Base-by-base conservation (phyloP, 1,140 invertebrate species). In the Hyphantria cunea region DNA sequence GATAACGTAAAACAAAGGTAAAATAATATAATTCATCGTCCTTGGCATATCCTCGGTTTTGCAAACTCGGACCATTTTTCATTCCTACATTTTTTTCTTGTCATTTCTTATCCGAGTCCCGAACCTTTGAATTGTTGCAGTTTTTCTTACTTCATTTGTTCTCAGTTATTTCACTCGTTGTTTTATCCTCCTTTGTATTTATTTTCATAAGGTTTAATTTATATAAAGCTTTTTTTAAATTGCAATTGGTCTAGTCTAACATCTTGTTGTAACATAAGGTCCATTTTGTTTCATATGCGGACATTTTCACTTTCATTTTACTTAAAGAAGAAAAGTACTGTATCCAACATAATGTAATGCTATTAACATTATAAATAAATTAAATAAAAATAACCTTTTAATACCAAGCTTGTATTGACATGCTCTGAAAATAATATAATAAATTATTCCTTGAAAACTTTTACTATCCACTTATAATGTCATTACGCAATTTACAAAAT, bases 11-110 rank as follows among this genome's bases (percentile, higher is more conserved):
- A 51, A 53, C 42, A 56, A 42, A 67, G 53, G 39, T 17, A 41
- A 41, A 25, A 45, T 12, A 15, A 52, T 33, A 62, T 53, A 49
- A 53, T 12, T 52, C 3, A 25, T 34, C 59, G 11, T 6, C 39
- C 41, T 9, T 45, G 49, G 34, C 44, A 47, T 39, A 12, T 55
- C 50, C 37, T 31, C 32, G 34, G 53, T 56, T n/a, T 48, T 25
- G 12, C 58, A 68, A 68, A 68, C 58, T 56, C 62, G 52, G 65
- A 59, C 45, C 62, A 52, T 60, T 64, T 64, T 45, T 64, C 61
- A 56, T 60, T 59, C 55, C 55, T 52, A 39, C 58, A 62, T 25
- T 66, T 61, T 68, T 64, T 68, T 62, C 61, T 62, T 56, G 49
- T 34, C 51, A 55, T 69, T 65, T 55, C 58, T 54, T 53, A 69